A percentile compares a stretch with the other conserved stretches of the same genome.
These are phyloP conservation scores for Pseudobourletiella spinata DNA, from an alignment of 1,140 invertebrate genomes.

Conservation along the genomic window DNA sequence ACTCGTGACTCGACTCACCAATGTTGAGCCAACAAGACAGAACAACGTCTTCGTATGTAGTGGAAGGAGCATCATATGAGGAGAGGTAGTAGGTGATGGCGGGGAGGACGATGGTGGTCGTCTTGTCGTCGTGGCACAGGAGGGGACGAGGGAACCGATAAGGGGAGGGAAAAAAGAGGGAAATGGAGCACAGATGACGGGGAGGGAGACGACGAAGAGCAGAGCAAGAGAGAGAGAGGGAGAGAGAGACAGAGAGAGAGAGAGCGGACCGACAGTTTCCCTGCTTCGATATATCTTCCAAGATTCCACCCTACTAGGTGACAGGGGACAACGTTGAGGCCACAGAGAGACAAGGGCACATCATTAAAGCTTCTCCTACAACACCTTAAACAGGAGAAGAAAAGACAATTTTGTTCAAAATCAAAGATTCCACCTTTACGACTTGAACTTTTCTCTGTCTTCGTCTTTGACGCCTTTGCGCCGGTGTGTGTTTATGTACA, in stretches of 20 bases:
- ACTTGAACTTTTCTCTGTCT: no score
- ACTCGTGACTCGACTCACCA: constrained; percentile 4
- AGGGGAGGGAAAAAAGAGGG: background rate
- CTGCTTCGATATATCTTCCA: background rate
- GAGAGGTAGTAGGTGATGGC: background rate
- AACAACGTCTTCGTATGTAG: background rate
- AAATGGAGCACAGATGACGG: background rate
- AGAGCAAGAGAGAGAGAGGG: background rate
- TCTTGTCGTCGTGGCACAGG: background rate
- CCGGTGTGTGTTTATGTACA: no score
- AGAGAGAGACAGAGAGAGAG: background rate
- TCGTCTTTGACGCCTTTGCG: no score
- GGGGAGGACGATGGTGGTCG: background rate
- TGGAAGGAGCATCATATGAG: no score
- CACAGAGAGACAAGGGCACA: no score
- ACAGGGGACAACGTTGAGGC: no score
- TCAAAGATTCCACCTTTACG: no score
- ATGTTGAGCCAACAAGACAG: background rate
- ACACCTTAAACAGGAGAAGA: no score
- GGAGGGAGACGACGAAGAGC: background rate
- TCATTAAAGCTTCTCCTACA: no score
- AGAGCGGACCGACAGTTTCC: background rate
- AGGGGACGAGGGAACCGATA: background rate
- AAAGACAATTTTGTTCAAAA: no score
- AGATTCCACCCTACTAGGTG: no score